Percentiles rank a stretch among this genome's conserved stretches.
These are phyloP conservation scores for Megaceryle maxima DNA, from an alignment of 2,113 vertebrate genomes.

Conservation along the genomic window DNA sequence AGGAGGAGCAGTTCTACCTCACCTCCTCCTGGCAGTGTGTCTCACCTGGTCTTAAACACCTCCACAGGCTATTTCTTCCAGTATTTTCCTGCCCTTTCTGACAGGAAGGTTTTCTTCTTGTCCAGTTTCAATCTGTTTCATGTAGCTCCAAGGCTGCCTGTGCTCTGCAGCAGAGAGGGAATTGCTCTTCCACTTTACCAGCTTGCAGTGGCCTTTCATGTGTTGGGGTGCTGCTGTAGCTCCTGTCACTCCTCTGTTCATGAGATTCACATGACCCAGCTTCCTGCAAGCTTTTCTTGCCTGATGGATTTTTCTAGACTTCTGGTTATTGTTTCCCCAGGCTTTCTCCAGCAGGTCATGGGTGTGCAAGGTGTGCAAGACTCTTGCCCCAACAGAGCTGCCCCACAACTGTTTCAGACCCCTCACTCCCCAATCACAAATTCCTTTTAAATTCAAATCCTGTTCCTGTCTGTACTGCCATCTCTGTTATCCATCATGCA, in stretches of 20 bases:
- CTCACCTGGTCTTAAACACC: not conserved
- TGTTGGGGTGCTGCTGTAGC: not conserved
- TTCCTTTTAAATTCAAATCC: not conserved
- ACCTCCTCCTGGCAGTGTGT: not conserved
- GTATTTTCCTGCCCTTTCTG: not conserved
- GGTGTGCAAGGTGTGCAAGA: not conserved
- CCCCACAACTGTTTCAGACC: not conserved
- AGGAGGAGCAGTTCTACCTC: not conserved
- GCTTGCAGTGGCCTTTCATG: not conserved
- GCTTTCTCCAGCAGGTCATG: not conserved
- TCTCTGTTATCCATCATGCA: accelerated
- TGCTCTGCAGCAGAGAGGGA: not conserved
- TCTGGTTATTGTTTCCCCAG: not conserved
- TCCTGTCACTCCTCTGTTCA: not conserved
- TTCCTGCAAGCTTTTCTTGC: not conserved
- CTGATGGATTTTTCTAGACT: not conserved
- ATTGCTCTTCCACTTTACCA: not conserved
- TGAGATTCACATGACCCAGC: accelerated
- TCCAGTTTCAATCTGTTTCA: not conserved
- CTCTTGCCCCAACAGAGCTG: not conserved
- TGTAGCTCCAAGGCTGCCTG: not conserved
- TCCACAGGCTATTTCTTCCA: not conserved
- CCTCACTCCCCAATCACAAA: not conserved
- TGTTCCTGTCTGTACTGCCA: not conserved
- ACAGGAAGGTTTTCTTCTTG: not conserved